These are phyloP conservation scores for Lampris incognitus DNA, from an alignment of 2,113 vertebrate species.

Conservation along the genomic window DNA sequence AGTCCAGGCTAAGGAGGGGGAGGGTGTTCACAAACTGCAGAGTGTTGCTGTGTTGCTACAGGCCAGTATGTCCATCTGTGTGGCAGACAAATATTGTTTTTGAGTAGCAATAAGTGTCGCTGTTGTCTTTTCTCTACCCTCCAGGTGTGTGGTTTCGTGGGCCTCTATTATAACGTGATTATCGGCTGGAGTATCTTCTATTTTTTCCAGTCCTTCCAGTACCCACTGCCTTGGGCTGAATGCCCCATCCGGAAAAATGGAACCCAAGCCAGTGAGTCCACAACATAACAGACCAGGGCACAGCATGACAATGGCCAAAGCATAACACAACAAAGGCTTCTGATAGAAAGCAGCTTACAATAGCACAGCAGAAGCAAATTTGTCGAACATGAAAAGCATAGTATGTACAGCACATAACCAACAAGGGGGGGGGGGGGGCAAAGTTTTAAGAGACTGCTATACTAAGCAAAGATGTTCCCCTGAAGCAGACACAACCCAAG, in stretches of 20 bases:
- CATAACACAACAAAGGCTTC: not conserved
- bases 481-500: constrained; percentile 22
- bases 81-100: not conserved
- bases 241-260: constrained; percentile 91
- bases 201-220: constrained; percentile 98
- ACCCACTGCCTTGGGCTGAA: constrained; percentile 95
- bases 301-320: not conserved
- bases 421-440: not conserved
- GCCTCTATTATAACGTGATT: constrained; percentile 98
- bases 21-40: not conserved
- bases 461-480: constrained; percentile 1
- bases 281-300: not conserved
- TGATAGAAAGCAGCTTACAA: not conserved
- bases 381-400: not conserved
- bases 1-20: constrained; percentile 24
- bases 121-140: constrained; percentile 14
- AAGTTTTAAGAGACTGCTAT: constrained; percentile 3
- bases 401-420: not conserved
- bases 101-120: not conserved
- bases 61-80: constrained; percentile 4
- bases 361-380: not conserved
- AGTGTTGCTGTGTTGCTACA: constrained; percentile 3
- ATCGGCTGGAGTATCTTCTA: constrained; percentile 99
- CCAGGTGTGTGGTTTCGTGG: constrained; percentile 96
- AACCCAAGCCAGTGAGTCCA: constrained; percentile 85